phyloP scores from a whole-genome alignment of 2,113 vertebrate species.

The Buteo buteo region DNA sequence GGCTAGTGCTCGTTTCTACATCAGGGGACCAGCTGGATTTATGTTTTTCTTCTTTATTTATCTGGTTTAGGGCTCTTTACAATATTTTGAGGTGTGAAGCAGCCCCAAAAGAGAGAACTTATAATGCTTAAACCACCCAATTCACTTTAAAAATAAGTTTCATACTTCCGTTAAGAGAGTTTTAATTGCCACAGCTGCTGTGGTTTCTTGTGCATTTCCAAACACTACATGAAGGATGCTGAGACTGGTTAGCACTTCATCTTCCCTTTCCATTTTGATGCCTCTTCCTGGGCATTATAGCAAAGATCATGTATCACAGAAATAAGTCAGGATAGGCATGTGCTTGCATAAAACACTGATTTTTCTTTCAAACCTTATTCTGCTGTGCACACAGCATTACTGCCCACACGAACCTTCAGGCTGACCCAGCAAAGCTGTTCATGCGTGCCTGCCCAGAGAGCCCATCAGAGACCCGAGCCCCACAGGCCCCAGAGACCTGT shows the following conservation, averaged over 20 bases:
- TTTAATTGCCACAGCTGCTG: background rate
- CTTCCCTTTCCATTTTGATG: background rate
- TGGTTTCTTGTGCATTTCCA: background rate
- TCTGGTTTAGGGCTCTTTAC: background rate
- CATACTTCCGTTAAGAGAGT: background rate
- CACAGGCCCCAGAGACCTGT: background rate
- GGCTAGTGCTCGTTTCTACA: background rate
- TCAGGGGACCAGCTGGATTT: background rate
- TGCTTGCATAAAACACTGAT: background rate
- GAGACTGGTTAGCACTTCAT: background rate
- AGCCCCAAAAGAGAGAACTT: background rate
- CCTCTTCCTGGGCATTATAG: background rate
- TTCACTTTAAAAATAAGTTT: background rate
- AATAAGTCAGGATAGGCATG: background rate
- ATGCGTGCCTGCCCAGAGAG: rapidly evolving
- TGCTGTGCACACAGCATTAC: background rate
- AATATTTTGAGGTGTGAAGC: background rate
- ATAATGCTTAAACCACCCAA: background rate
- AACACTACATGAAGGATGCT: background rate
- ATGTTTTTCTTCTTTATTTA: background rate
- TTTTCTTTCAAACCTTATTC: background rate
- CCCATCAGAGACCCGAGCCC: background rate
- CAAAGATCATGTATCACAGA: background rate
- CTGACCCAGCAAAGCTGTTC: background rate
- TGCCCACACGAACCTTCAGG: background rate